Evolutionary conservation across 2,113 vertebrate species (phyloP).

Genomic region (Petaurus breviceps): DNA sequence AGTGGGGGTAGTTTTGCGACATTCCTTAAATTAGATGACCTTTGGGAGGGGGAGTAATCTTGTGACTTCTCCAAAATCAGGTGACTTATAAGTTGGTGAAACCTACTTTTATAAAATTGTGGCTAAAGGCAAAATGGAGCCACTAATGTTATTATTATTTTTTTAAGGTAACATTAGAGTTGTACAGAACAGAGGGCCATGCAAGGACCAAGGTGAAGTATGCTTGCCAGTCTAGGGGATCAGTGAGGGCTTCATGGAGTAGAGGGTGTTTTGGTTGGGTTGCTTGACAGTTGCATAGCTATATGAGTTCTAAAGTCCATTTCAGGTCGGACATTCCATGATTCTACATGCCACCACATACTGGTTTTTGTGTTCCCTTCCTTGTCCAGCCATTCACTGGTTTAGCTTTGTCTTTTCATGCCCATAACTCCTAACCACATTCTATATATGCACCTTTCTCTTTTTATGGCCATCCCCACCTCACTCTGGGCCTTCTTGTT

Average conservation of each 20-base stretch:
- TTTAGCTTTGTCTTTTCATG: neutral
- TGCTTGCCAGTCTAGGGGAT: neutral
- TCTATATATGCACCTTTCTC: neutral
- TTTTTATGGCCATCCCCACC: rapidly evolving
- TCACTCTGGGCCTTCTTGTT: neutral
- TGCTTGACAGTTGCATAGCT: neutral
- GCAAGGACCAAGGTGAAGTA: neutral
- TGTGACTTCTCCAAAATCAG: neutral
- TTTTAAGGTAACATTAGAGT: neutral
- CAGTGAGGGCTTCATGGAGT: neutral
- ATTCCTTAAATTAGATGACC: neutral
- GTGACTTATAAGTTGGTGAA: neutral
- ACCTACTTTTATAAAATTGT: neutral
- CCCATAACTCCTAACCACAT: neutral
- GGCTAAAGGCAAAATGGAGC: neutral
- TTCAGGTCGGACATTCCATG: neutral
- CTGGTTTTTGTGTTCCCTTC: neutral
- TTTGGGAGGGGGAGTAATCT: neutral
- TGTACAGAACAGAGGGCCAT: neutral
- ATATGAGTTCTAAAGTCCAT: rapidly evolving
- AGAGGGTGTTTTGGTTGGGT: neutral
- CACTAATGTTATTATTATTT: neutral
- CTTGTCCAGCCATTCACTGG: neutral
- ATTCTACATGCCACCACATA: neutral
- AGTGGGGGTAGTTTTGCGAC: neutral